A percentile compares a stretch with the other conserved stretches of the same genome.
Evolutionary conservation across 2,113 vertebrate species (phyloP).

Genomic region (Raphicerus campestris): DNA sequence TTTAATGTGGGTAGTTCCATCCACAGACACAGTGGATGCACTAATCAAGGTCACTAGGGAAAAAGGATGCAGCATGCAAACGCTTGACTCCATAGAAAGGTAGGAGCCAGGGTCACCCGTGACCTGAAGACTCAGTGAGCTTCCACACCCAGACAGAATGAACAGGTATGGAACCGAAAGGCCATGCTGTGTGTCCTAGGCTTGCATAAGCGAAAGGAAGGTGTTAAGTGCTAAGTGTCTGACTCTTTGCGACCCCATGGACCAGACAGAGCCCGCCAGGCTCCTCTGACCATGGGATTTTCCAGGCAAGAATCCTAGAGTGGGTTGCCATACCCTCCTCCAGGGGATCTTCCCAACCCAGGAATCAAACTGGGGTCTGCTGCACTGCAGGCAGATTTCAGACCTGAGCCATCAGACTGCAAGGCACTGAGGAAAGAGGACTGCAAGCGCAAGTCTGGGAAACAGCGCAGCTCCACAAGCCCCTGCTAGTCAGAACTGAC

Average conservation of each 20-base stretch:
- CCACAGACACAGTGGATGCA: neutral
- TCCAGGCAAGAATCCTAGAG: neutral
- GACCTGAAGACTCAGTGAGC: neutral
- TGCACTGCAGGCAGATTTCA: neutral
- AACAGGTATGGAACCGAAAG: neutral
- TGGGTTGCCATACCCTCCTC: neutral
- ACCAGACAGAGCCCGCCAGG: neutral
- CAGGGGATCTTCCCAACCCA: neutral
- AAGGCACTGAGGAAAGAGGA: neutral
- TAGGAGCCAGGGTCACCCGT: neutral
- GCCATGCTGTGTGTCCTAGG: neutral
- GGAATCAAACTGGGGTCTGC: neutral
- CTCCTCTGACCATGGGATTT: neutral
- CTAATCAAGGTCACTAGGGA: neutral
- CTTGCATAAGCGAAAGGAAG: neutral
- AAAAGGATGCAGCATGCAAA: neutral
- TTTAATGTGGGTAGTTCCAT: neutral
- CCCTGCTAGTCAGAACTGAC: rapidly evolving
- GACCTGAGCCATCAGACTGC: neutral
- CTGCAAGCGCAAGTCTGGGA: rapidly evolving
- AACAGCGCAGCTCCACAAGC: neutral
- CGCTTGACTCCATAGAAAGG: neutral
- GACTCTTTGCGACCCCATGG: neutral
- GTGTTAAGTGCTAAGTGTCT: neutral
- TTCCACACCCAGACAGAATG: no score